Evolutionary conservation across 2,113 vertebrate species (phyloP).

Genomic region (Camelus bactrianus): DNA sequence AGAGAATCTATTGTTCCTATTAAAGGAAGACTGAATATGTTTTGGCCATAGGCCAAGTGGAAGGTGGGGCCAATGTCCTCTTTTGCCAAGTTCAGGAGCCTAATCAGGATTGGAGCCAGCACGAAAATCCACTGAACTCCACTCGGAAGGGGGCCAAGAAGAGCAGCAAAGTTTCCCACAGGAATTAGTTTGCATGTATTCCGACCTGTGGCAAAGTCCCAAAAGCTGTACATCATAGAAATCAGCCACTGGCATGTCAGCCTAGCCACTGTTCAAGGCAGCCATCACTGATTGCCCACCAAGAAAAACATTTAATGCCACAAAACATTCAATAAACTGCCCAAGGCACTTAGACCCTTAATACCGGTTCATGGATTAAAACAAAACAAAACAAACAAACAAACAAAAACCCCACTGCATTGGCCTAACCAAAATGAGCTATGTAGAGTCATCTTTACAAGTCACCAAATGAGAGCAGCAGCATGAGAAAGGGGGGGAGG

Average conservation of each 20-base stretch:
- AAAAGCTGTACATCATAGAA: background rate
- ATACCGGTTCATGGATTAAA: background rate
- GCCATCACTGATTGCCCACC: background rate
- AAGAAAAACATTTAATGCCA: background rate
- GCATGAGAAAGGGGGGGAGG: background rate
- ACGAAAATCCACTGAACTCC: conserved; percentile 34
- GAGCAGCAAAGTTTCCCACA: background rate
- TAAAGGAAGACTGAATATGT: background rate
- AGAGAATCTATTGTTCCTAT: background rate
- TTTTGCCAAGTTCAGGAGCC: conserved; percentile 36
- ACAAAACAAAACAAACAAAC: background rate
- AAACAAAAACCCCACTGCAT: background rate
- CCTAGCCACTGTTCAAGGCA: background rate
- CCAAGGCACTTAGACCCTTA: background rate
- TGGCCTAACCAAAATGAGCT: conserved; percentile 3
- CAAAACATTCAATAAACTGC: background rate
- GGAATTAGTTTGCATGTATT: conserved; percentile 37
- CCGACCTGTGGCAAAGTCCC: background rate
- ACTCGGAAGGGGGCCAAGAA: background rate
- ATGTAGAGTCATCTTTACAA: background rate
- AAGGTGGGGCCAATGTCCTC: background rate
- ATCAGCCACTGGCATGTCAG: background rate
- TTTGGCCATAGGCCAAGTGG: background rate
- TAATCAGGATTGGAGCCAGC: background rate
- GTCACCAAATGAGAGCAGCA: background rate